Base-by-base conservation (phyloP, 2,113 vertebrate species). In the Aptenodytes forsteri region DNA sequence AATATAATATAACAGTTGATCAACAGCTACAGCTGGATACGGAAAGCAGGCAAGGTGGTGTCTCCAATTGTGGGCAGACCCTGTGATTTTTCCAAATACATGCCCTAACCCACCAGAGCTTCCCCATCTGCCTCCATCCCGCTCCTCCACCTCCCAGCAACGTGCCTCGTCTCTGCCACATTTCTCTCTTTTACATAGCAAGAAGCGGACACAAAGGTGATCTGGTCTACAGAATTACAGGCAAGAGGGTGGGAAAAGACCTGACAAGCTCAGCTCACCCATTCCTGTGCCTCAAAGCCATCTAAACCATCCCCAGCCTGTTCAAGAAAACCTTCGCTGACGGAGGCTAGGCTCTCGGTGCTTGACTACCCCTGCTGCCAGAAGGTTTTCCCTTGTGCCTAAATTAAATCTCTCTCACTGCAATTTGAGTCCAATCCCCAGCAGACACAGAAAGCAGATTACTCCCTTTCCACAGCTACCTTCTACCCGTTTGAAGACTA, bases 381-480 rank as follows among this genome's bases (percentile, higher is more conserved):
- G 27, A 76, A 96, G 32, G 69, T 84, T 87, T 92, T 89, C 59
- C 61, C 70, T 56, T 10, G 44, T 32, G 58, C 42, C 82, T 70
- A 56, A 93, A 93, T 85, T 85, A 87, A 94, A 87, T 34, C 40
- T 49, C 75, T 83, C 73, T n/a, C 52, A 17, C 52, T 79, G 70
- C 87, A 93, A 22, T 61, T 83, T 71, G 30, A 91, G 34, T 14
- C 52, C 56, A 56, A 67, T 87, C 86, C 76, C 23, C 59, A 75
- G 64, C 64, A 97, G 76, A 80, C 67, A 62, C 21, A 64, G 47
- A 87, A 87, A 94, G 81, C 61, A 84, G 87, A 95, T 95, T 64
- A 84, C 56, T 87, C 83, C 56, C 52, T 84, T 79, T 84, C 82
- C 62, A 56, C 78, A 54, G 70, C 52, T 83, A 76, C 78, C 79